Evolutionary conservation across 2,888 invertebrate species (phyloP).

Genomic region (Caradrina clavipalpis): DNA sequence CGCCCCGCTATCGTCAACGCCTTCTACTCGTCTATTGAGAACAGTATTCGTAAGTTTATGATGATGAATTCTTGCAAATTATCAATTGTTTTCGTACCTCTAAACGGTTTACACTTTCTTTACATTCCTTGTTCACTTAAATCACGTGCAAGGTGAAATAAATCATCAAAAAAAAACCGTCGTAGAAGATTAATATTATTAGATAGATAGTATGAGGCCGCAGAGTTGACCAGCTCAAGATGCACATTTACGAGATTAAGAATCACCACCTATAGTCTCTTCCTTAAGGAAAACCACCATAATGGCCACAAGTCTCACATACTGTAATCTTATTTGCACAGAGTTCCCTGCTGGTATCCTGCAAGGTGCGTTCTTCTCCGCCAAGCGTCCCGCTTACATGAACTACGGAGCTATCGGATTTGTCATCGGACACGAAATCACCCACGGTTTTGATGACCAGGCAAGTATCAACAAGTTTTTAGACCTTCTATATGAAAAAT

Average conservation of each 20-base stretch:
- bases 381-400: conserved; percentile 97
- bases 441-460: conserved; percentile 97
- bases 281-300: no score
- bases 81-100: neutral
- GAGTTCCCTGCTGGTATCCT: conserved; percentile 98
- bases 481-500: no score
- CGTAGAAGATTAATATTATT: neutral
- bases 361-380: conserved; percentile 97
- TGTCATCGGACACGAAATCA: conserved; percentile 98
- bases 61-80: no score
- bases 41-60: conserved; percentile 95
- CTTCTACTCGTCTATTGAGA: conserved; percentile 96
- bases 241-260: no score
- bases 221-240: neutral
- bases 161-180: no score
- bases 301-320: no score
- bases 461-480: conserved; percentile 71
- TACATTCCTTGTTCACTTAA: no score
- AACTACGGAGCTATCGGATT: conserved; percentile 98
- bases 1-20: conserved; percentile 96
- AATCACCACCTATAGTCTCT: no score
- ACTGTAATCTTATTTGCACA: conserved; percentile 74
- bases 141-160: no score
- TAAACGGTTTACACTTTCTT: no score
- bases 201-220: neutral